Evolutionary conservation across 2,113 vertebrate genomes (phyloP), one percentile per base, ranked within the genome.

Genomic region (Dromiciops gliroides): DNA sequence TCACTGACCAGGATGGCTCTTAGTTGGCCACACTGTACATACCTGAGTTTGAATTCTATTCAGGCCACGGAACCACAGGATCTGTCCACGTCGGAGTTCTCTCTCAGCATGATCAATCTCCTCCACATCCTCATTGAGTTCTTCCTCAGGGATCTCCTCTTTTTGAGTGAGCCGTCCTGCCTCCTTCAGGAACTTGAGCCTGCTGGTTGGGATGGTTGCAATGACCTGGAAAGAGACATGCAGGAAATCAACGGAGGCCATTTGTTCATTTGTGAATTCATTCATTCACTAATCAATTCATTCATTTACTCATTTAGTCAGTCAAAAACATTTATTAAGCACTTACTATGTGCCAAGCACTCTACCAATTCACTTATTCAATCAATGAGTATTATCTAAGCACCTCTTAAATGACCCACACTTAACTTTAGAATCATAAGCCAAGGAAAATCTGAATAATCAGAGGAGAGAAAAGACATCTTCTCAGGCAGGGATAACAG

Each of bases 31-130:
- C 19, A 44, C 67, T 83, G 19, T 83, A 83, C 98, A 97, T 98
- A 99, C 99, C 99, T 99, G 99, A 60, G 99, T 99, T 98, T 99
- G 99, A 97, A 99, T 99, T 97, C 99, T 99, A 97, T 99, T 99
- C 92, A 99, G 99, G 25, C 99, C 99, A 93, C 99, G 99, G 98
- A 99, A 99, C 99, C 99, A 99, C 92, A 99, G 99, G 97, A 99
- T 99, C 98, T 99, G 99, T 91, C 99, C 99, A 94, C 99, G 99
- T 89, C 99, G 98, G 96, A 99, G 99, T 97, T 99, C 99, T 94
- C 99, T 98, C 98, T 99, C 99, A 0, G 99, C 99, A 0, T 99
- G 99, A 97, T 99, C 99, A 10, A 99, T 99, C 98, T 99, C 99
- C 96, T 99, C 99, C 49, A 99, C 99, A 3, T 99, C 99, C 94